Percentiles rank a stretch among this genome's conserved stretches.
Conservation (phyloP, 2,113 vertebrate genomes). For the Chlamydotis undulata region DNA sequence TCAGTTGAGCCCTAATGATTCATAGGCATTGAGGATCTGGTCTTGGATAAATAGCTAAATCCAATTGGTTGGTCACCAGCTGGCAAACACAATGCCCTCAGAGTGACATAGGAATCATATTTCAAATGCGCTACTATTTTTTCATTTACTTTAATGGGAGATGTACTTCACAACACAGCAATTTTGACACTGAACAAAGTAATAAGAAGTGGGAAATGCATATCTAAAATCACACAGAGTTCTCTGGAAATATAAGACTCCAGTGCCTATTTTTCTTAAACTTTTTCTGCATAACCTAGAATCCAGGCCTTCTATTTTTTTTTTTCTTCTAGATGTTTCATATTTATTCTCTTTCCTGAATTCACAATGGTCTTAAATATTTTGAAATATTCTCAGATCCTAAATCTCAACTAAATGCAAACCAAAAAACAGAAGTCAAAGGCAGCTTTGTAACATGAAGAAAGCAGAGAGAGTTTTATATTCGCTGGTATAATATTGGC, state of each 20-base stretch:
- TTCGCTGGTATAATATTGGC: not conserved
- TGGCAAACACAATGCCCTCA: not conserved
- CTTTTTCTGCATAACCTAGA: not conserved
- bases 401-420: not conserved
- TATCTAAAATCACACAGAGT: not conserved
- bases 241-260: not conserved
- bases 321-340: not conserved
- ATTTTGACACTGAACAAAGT: not conserved
- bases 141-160: not conserved
- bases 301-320: not conserved
- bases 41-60: not conserved
- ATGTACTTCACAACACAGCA: not conserved
- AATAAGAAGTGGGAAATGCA: not conserved
- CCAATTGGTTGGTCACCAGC: not conserved
- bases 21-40: not conserved
- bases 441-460: not conserved
- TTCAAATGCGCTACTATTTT: not conserved
- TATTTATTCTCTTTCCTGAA: not conserved
- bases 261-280: not conserved
- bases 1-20: not conserved
- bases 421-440: slow-evolving; percentile 15
- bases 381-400: not conserved
- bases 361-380: not conserved
- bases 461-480: not conserved
- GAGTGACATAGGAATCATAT: not conserved